A percentile compares a stretch with the other conserved stretches of the same genome.
Conservation (phyloP, 2,113 vertebrate genomes). For the Paratilapia polleni region DNA sequence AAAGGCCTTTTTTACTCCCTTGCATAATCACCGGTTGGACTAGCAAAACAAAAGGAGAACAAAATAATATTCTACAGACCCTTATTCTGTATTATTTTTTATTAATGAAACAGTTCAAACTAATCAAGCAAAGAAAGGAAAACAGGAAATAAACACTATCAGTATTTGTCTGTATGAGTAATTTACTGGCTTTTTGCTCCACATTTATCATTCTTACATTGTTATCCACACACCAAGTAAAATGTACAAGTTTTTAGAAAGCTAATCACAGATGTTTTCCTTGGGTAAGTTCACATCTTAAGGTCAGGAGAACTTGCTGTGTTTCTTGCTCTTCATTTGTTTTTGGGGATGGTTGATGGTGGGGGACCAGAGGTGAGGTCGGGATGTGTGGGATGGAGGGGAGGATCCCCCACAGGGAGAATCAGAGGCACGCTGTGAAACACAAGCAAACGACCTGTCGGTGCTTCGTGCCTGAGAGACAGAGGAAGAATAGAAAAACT, state of each 20-base stretch:
- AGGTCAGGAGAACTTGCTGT: background rate
- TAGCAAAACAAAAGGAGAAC: background rate
- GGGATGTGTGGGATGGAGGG: constrained; percentile 52
- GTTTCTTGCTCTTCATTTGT: constrained; percentile 19
- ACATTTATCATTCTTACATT: constrained; percentile 2
- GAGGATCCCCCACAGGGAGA: constrained; percentile 19
- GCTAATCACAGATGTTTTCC: background rate
- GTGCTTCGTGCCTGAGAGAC: background rate
- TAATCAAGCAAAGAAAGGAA: background rate
- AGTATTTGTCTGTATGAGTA: background rate
- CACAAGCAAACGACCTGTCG: constrained; percentile 78
- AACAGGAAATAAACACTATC: background rate
- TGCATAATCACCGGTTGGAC: background rate
- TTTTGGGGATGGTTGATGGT: background rate
- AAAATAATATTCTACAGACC: background rate
- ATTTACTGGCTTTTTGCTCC: background rate
- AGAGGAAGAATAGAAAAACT: background rate
- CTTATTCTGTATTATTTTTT: background rate
- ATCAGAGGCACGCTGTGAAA: constrained; percentile 55
- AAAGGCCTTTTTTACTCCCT: too few species aligned
- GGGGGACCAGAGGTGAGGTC: constrained; percentile 37
- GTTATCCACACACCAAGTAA: background rate
- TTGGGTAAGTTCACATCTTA: background rate
- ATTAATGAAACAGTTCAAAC: too few species aligned
- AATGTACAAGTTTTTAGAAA: background rate